Evolutionary conservation across 23 tunicate genomes (phyloP).

Genomic region (Aplidium turbinatum): DNA sequence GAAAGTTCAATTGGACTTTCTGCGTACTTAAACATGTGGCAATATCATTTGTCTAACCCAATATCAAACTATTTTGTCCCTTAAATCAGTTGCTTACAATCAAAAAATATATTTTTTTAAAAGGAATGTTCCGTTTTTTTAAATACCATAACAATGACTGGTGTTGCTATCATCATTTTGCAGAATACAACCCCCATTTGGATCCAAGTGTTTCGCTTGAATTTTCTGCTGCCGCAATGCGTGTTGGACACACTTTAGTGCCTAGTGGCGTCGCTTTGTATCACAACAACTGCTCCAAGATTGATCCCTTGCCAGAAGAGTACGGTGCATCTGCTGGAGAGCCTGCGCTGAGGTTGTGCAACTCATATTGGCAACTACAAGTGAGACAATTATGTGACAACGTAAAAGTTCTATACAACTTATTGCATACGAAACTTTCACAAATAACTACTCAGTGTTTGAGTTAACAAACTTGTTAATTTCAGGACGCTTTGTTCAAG

Average conservation of each 20-base stretch:
- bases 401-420: too few species aligned
- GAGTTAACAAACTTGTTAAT: too few species aligned
- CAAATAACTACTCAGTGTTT: too few species aligned
- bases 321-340: constrained; percentile 79
- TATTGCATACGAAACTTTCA: too few species aligned
- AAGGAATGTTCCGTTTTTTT: background rate
- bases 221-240: constrained; percentile 90
- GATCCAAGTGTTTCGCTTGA: constrained; percentile 72
- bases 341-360: constrained; percentile 87
- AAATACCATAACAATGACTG: background rate
- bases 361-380: constrained; percentile 86
- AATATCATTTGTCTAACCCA: too few species aligned
- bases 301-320: constrained; percentile 59
- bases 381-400: too few species aligned
- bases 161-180: background rate
- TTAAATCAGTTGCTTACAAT: background rate
- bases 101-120: background rate
- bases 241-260: constrained; percentile 76
- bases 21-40: too few species aligned
- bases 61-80: too few species aligned
- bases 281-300: constrained; percentile 26
- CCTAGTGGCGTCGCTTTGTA: constrained; percentile 80
- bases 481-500: constrained; percentile 55
- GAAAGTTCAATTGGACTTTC: too few species aligned
- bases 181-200: constrained; percentile 76